These are phyloP conservation scores for Ochotona princeps DNA, from an alignment of 2,113 vertebrate species.

Conservation along the genomic window DNA sequence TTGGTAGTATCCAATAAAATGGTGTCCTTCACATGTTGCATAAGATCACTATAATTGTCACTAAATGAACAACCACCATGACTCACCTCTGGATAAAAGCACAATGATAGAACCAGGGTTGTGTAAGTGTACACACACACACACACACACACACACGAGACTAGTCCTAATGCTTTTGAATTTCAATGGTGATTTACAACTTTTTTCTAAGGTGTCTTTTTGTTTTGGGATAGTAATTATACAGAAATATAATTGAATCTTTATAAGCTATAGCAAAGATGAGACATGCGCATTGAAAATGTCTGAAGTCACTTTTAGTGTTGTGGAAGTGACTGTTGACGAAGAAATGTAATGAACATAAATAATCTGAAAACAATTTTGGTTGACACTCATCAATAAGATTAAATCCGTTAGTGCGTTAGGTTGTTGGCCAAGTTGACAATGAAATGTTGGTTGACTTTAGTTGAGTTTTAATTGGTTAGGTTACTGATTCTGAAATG, in stretches of 20 bases:
- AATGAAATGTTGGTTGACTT: conserved; percentile 52
- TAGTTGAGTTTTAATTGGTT: conserved; percentile 36
- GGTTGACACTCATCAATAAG: not conserved
- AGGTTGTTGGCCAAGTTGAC: not conserved
- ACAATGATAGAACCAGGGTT: not conserved
- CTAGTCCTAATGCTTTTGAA: not conserved
- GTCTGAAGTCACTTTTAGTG: not conserved
- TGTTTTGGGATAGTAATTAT: not conserved
- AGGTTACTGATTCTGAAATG: not conserved
- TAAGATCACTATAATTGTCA: not conserved
- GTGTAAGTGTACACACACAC: not conserved
- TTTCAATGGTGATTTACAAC: not conserved
- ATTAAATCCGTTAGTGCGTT: not conserved
- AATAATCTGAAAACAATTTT: not conserved
- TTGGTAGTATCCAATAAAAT: not conserved
- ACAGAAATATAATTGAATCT: not conserved
- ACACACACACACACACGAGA: not conserved
- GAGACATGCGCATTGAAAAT: not conserved
- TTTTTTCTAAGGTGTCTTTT: not conserved
- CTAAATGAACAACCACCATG: not conserved
- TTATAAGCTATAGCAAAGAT: not conserved
- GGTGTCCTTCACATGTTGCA: not conserved
- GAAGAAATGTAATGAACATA: conserved; percentile 18
- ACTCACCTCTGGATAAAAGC: not conserved
- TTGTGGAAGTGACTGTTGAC: not conserved